Conservation (phyloP, 2,888 invertebrate species). For the Colletes collaris region DNA sequence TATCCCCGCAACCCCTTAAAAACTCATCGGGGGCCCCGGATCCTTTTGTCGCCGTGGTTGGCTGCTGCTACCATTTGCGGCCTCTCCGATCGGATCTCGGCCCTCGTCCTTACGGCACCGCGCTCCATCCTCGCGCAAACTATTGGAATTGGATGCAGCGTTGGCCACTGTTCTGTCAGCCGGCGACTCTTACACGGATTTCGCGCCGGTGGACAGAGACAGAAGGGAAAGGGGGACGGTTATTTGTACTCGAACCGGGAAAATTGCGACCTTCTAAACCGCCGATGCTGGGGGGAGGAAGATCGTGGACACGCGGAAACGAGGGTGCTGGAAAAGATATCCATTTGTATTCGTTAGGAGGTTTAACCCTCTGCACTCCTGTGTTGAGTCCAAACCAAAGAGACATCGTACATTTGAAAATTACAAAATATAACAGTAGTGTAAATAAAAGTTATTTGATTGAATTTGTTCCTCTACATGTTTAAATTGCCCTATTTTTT, state of each 20-base stretch:
- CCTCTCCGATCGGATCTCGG: constrained; percentile 65
- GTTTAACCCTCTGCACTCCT: too few species aligned
- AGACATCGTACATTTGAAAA: too few species aligned
- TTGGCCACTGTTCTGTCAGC: constrained; percentile 71
- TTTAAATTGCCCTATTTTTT: too few species aligned
- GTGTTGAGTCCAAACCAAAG: too few species aligned
- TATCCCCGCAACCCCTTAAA: constrained; percentile 54
- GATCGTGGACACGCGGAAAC: neutral
- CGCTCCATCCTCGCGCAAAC: constrained; percentile 41
- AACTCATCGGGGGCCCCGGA: constrained; percentile 53
- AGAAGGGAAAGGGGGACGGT: constrained; percentile 16
- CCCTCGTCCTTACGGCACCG: constrained; percentile 55
- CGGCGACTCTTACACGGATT: constrained; percentile 37
- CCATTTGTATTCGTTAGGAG: too few species aligned
- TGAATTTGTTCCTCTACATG: too few species aligned
- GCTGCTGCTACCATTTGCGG: constrained; percentile 67
- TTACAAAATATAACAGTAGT: too few species aligned
- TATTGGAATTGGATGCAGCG: constrained; percentile 57
- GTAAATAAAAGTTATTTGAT: too few species aligned
- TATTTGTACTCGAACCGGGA: constrained; percentile 42
- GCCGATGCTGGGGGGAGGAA: neutral
- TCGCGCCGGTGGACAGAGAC: constrained; percentile 34
- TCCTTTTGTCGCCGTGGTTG: constrained; percentile 59
- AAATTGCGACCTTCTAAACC: constrained; percentile 28
- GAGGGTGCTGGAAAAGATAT: too few species aligned